These are phyloP conservation scores for Rattus rattus DNA, from an alignment of 2,113 vertebrate species.

Conservation along the genomic window DNA sequence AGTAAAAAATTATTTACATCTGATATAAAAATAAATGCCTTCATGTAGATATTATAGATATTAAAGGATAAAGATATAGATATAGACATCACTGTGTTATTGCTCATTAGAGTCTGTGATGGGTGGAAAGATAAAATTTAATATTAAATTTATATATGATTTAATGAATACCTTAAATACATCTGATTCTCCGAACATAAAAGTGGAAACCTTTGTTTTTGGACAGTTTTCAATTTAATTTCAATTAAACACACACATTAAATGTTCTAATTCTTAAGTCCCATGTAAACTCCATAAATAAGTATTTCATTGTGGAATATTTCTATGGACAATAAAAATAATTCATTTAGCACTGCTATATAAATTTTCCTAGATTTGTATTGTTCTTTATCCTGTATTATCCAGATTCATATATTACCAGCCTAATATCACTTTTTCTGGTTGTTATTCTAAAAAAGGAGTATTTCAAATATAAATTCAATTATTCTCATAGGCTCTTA, in stretches of 20 bases:
- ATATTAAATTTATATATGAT: not conserved
- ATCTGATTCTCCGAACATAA: too few relatives aligned
- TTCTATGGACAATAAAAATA: not conserved
- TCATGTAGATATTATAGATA: not conserved
- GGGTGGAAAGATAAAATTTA: not conserved
- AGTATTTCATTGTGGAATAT: not conserved
- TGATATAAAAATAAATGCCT: not conserved
- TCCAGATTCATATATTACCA: not conserved
- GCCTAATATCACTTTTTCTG: not conserved
- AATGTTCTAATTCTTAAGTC: not conserved
- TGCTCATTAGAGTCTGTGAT: not conserved
- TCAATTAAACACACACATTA: not conserved
- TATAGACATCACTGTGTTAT: not conserved
- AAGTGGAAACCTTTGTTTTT: not conserved
- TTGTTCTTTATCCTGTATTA: not conserved
- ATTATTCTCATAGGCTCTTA: not conserved
- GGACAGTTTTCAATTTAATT: not conserved
- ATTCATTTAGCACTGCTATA: not conserved
- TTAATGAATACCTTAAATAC: not conserved
- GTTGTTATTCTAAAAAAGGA: not conserved
- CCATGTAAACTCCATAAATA: not conserved
- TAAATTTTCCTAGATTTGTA: not conserved
- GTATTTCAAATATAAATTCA: not conserved
- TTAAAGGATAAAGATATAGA: not conserved
- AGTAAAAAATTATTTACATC: not conserved